Base-by-base conservation (phyloP, 2,888 invertebrate species). In the Sceliomorpha sp. region DNA sequence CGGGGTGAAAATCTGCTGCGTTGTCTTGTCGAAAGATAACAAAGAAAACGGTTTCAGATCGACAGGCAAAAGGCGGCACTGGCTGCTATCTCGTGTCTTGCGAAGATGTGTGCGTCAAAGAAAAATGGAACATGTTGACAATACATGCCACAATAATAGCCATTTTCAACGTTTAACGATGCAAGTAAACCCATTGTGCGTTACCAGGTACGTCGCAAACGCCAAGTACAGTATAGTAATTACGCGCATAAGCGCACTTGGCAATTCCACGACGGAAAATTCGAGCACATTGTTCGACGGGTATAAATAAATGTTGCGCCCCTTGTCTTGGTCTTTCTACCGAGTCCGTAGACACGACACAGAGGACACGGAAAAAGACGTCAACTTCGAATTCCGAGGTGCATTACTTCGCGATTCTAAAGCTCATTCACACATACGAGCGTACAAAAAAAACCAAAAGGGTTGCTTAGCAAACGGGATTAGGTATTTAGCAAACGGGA, bases 81-180 rank as follows among this genome's bases (percentile, higher is more conserved):
- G 56, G 50, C 58, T 42, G 15, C 13, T 8, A 6, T 29, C 45
- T 34, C 42, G 39, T 31, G 45, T 60, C 48, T 62, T 32, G 39
- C 9, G 8, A 2, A 7, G 24, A 26, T 12, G 10, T 42, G 7
- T 29, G 9, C 9, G 44, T 31, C n/a, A 7, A 45, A 59, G 39
- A 62, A 66, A 70, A 64, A 70, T 66, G 56, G 51, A 50, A 62
- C 51, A 40, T 34, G 59, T 53, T 63, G 50, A 75, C 73, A 70
- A 74, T 77, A 37, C 53, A 29, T 31, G 70, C 36, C 42, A 56
- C 64, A 56, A 60, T 70, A 71, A 63, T 66, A 56, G 60, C 66
- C 66, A 64, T 80, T 82, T 81, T 77, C 66, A 51, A 56, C 59
- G 71, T 59, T 63, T 77, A 79, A 78, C 74, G 72, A 73, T 62